Base-by-base conservation (phyloP, 1,140 invertebrate species). In the Meloidogyne exigua region DNA sequence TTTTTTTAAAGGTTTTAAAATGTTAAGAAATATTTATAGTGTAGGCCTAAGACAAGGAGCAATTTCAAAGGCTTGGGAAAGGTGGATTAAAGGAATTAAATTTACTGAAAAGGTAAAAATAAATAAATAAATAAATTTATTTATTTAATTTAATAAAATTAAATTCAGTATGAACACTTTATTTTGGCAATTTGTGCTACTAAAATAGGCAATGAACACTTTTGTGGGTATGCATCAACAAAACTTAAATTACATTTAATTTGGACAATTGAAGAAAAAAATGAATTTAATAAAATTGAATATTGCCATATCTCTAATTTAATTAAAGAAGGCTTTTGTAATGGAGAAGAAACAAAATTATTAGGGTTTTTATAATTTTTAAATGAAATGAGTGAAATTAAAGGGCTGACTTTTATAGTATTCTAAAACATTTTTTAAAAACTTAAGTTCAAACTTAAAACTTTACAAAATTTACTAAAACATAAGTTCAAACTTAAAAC, bases 251-350 rank as follows among this genome's bases (percentile, higher is more conserved):
- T 57, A 57, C 49, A 57, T 57, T 57, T 57, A 57, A 57, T 57
- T 57, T 57, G 49, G 49, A 57, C 49, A 57, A 57, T 57, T n/a
- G 49, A 57, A 57, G 49, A 57, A n/a, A 57, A n/a, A 57, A 57
- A 57, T n/a, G 49, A 57, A 57, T 57, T 57, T 57, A 57, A 57
- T 57, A 4, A 57, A 57, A n/a, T 57, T 57, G 49, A 57, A 57
- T 57, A 57, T 57, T 57, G 49, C 21, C 49, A 57, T 57, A 57
- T 57, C 21, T 57, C 49, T 57, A 57, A 57, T n/a, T 57, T 57
- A 57, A 9, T 4, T n/a, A 57, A 57, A 57, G 49, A 57, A 57
- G 49, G n/a, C 0, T 5, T 57, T 57, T 57, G 49, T 21, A n/a
- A 57, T 0, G 49, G 49, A n/a, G 49, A 57, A 7, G n/a, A 18